Base-by-base conservation (phyloP, 2,888 invertebrate species). In the Abscondita cerata region DNA sequence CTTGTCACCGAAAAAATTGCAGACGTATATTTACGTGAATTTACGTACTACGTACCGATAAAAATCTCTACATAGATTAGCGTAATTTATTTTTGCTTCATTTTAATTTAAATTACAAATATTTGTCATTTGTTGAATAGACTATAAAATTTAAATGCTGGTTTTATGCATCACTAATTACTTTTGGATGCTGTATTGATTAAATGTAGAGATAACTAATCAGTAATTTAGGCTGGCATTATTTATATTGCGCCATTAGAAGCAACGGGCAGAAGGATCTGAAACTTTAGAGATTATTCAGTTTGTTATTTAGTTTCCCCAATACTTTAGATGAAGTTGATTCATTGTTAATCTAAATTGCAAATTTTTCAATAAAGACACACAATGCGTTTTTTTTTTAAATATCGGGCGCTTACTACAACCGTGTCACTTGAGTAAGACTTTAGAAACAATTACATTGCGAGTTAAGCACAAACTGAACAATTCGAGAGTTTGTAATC, bases 191-290 rank as follows among this genome's bases (percentile, higher is more conserved):
- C 16, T 41, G 41, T 52, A 48, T 41, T 48, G 62, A 62, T 62
- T 62, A 55, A 56, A 33, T 40, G 25, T 8, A 18, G 38, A 56
- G 47, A 61, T 61, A 61, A 61, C 50, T 56, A 61, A 61, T 48
- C 38, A 47, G 38, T 52, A 57, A 52, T 62, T 62, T 38, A 36
- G 20, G 41, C 34, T 19, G 54, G 12, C 13, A 25, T 59, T 48
- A 50, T 60, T 54, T 54, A 38, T 18, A 56, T 41, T 19, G 13
- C 33, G 16, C 13, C 48, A 48, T 48, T 48, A 48, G 13, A 19
- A 48, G 12, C 13, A 48, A 44, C 18, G 44, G 18, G 16, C 19
- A 19, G 18, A 44, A 44, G 19, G 18, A 16, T 18, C 18, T 44
- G 16, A 44, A 44, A 44, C 44, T 44, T 44, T 44, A 18, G 18